phyloP scores from a whole-genome alignment of 2,113 vertebrate genomes.

The Cavia aperea region DNA sequence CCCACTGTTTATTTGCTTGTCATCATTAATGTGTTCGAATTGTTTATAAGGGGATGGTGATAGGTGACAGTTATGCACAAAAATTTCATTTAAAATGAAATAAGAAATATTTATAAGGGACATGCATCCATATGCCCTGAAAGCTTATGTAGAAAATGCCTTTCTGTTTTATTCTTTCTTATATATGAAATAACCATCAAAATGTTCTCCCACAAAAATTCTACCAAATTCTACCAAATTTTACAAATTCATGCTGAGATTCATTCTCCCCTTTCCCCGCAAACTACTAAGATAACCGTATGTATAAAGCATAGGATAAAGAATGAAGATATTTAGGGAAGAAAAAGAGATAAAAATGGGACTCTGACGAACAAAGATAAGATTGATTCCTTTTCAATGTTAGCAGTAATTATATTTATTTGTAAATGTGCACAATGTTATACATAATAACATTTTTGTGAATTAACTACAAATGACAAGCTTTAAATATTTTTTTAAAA shows the following conservation, averaged over 20 bases:
- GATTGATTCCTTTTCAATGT: constrained; percentile 46
- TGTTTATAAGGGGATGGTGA: constrained; percentile 67
- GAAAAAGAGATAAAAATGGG: not conserved
- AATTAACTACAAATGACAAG: constrained; percentile 51
- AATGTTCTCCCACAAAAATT: constrained; percentile 62
- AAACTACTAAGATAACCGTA: not conserved
- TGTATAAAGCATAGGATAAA: not conserved
- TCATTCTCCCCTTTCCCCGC: not conserved
- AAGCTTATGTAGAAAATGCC: constrained; percentile 75
- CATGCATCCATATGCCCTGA: constrained; percentile 68
- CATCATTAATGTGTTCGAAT: constrained; percentile 61
- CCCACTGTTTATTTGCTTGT: constrained; percentile 71
- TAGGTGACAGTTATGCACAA: constrained; percentile 65
- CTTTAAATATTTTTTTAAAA: constrained; percentile 59
- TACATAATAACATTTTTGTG: constrained; percentile 56
- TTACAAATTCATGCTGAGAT: constrained; percentile 17
- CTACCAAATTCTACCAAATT: constrained; percentile 44
- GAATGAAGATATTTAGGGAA: not conserved
- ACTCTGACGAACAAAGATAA: constrained; percentile 17
- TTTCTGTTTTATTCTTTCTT: constrained; percentile 75
- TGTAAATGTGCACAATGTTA: constrained; percentile 58
- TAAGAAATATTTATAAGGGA: constrained; percentile 62
- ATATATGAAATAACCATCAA: constrained; percentile 71
- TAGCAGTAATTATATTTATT: constrained; percentile 55
- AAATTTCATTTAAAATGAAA: constrained; percentile 64